Conservation (phyloP, 2,113 vertebrate species). For the Clarias batrachus region DNA sequence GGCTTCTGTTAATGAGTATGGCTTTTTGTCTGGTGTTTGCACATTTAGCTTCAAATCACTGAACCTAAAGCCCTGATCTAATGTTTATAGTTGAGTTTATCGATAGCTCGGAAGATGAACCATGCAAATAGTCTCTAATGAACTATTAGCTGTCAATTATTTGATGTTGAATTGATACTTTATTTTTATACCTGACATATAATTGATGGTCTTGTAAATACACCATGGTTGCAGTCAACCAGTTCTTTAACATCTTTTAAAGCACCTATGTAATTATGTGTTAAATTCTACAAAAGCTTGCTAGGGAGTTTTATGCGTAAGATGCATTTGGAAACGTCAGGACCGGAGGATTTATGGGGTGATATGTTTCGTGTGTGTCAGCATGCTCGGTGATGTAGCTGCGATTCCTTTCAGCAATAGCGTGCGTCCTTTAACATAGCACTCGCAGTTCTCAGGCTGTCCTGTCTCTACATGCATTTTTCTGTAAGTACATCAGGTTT, state of each 20-base stretch:
- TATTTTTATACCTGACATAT: conserved; percentile 62
- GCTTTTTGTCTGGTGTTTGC: conserved; percentile 14
- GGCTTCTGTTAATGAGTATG: background rate
- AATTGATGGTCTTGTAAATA: conserved; percentile 70
- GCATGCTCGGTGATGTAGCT: conserved; percentile 63
- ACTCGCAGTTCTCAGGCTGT: conserved; percentile 42
- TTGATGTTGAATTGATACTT: conserved; percentile 62
- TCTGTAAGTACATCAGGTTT: conserved; percentile 59
- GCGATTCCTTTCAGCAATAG: conserved; percentile 53
- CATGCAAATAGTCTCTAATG: conserved; percentile 48
- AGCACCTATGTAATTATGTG: conserved; percentile 65
- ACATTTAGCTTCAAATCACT: conserved; percentile 36
- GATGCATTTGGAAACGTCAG: conserved; percentile 68
- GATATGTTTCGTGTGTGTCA: conserved; percentile 66
- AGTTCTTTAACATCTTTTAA: conserved; percentile 49
- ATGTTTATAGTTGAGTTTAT: conserved; percentile 52
- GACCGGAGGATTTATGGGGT: conserved; percentile 65
- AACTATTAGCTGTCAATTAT: conserved; percentile 64
- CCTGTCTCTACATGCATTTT: conserved; percentile 36
- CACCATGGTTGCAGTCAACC: conserved; percentile 56
- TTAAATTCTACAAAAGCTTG: conserved; percentile 58
- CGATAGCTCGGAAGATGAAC: conserved; percentile 33
- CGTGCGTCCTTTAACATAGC: conserved; percentile 27
- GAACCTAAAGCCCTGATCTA: conserved; percentile 31
- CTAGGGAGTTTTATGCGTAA: conserved; percentile 55